Conservation (phyloP, 30 jellyfish, hydroid and myxozoan species). For the Catostylus mosaicus region DNA sequence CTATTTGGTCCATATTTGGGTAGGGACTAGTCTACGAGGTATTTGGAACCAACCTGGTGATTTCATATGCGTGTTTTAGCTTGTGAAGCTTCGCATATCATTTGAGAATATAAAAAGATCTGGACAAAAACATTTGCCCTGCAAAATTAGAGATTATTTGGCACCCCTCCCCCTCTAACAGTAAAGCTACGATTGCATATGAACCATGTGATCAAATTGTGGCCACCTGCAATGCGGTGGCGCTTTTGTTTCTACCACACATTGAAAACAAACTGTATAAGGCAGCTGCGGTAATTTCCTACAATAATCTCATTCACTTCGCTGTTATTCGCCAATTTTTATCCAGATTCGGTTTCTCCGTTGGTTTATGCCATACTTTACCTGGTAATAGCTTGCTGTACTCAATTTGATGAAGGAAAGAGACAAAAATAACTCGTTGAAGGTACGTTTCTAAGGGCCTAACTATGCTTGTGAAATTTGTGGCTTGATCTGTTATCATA, state of each 20-base stretch:
- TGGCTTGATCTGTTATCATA: background rate
- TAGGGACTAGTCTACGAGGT: too few relatives aligned
- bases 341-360: background rate
- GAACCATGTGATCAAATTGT: background rate
- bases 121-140: too few relatives aligned
- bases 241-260: conserved; percentile 1
- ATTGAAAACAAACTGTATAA: background rate
- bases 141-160: too few relatives aligned
- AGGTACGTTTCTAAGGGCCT: conserved; percentile 3
- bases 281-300: background rate
- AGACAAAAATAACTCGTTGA: background rate
- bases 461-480: background rate
- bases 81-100: too few relatives aligned
- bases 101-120: too few relatives aligned
- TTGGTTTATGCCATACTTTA: background rate
- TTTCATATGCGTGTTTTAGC: too few relatives aligned
- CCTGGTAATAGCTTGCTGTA: background rate
- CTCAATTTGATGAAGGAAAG: background rate
- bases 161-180: too few relatives aligned
- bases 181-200: background rate
- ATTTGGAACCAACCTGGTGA: too few relatives aligned
- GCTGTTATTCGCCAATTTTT: background rate
- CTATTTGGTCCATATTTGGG: too few relatives aligned
- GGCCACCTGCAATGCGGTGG: conserved; percentile 3
- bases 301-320: background rate